These are phyloP conservation scores for Cossypha heuglini DNA, from an alignment of 2,797 vertebrate species.

Conservation along the genomic window DNA sequence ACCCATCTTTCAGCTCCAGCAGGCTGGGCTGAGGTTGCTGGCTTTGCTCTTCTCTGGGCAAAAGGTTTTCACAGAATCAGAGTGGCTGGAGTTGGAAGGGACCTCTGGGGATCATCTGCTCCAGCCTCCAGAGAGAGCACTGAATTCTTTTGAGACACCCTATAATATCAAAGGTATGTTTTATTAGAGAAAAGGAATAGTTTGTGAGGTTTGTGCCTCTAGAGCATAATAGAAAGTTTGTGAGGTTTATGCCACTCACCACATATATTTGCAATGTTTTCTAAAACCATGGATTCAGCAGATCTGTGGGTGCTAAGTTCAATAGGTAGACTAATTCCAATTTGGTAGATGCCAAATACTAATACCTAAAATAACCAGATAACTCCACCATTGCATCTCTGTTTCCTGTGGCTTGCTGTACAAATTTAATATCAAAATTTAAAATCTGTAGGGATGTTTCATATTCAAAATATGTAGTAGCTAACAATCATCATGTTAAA, in stretches of 20 bases:
- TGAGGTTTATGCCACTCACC: not conserved
- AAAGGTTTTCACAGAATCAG: not conserved
- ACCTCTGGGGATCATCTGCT: not conserved
- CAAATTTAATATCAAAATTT: not conserved
- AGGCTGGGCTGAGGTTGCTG: not conserved
- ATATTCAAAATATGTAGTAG: not conserved
- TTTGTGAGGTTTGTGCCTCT: not conserved
- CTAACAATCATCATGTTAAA: not conserved
- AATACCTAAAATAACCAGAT: not conserved
- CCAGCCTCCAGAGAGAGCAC: fast-evolving
- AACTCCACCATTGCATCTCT: not conserved
- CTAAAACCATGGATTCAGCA: not conserved
- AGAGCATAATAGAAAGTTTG: not conserved
- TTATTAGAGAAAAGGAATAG: not conserved
- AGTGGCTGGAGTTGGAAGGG: not conserved
- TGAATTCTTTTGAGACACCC: not conserved
- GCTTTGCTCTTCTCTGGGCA: not conserved
- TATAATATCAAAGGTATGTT: not conserved
- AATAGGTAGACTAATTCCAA: not conserved
- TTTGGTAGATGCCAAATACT: not conserved
- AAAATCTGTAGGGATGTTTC: not conserved
- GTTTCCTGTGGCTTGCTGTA: not conserved
- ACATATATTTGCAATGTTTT: fast-evolving
- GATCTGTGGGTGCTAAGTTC: not conserved
- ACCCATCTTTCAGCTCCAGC: not conserved